phyloP scores from a whole-genome alignment of 2,888 invertebrate genomes.

The Drosophila lacicola region DNA sequence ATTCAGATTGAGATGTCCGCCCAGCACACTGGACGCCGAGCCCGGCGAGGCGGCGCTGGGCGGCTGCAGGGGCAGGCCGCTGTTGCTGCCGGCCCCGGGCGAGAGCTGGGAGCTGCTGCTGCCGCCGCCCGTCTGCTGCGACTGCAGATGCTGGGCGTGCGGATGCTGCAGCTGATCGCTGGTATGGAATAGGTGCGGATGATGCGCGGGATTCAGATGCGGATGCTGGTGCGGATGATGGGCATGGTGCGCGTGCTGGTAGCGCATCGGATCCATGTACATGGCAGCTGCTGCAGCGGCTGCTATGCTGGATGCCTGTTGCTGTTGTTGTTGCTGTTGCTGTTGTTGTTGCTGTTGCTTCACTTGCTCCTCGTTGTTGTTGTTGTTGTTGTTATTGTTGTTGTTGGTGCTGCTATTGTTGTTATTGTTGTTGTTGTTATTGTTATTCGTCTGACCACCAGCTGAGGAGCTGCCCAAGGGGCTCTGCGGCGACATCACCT shows the following conservation, averaged over 20 bases:
- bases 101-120: slow-evolving; percentile 75
- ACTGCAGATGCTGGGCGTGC: slow-evolving; percentile 65
- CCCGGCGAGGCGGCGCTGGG: slow-evolving; percentile 81
- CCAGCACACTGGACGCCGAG: slow-evolving; percentile 81
- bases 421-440: slow-evolving; percentile 71
- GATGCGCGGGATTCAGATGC: slow-evolving; percentile 84
- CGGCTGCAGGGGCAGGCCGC: slow-evolving; percentile 77
- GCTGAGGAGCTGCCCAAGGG: slow-evolving; percentile 82
- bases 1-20: slow-evolving; percentile 84
- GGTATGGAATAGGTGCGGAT: slow-evolving; percentile 84
- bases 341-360: slow-evolving; percentile 64
- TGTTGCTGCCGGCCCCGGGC: slow-evolving; percentile 81
- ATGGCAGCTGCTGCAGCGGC: slow-evolving; percentile 85
- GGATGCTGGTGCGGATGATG: slow-evolving; percentile 83
- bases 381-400: slow-evolving; percentile 61
- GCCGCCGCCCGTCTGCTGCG: slow-evolving; percentile 42
- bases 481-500: slow-evolving; percentile 84
- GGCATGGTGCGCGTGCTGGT: slow-evolving; percentile 84
- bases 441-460: slow-evolving; percentile 75
- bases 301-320: slow-evolving; percentile 84
- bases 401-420: slow-evolving; percentile 74
- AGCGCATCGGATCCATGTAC: slow-evolving; percentile 85
- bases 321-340: slow-evolving; percentile 47
- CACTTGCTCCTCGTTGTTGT: slow-evolving; percentile 81
- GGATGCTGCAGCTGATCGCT: slow-evolving; percentile 84